These are phyloP conservation scores for Lycocerus yunnanus DNA, from an alignment of 2,888 invertebrate species.

Conservation along the genomic window DNA sequence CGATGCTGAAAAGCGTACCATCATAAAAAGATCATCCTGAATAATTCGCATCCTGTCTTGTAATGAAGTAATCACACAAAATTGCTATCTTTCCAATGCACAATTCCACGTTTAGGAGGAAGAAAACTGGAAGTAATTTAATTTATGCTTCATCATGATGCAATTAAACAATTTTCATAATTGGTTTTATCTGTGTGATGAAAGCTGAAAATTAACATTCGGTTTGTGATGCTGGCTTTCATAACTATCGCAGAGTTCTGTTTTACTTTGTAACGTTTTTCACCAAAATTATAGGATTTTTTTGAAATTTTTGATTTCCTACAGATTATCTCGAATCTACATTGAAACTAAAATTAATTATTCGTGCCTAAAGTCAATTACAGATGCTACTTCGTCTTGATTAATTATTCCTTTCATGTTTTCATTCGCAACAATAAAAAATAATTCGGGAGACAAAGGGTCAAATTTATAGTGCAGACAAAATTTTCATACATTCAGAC, in stretches of 20 bases:
- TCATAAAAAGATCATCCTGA: neutral
- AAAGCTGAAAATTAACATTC: neutral
- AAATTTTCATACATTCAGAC: neutral
- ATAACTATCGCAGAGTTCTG: neutral
- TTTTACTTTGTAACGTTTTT: too few relatives aligned
- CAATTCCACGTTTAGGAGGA: neutral
- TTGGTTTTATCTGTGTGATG: neutral
- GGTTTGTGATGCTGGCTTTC: too few relatives aligned
- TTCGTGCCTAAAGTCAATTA: neutral
- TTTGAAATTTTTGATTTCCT: too few relatives aligned
- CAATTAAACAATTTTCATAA: neutral
- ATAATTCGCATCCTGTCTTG: neutral
- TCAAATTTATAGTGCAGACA: neutral
- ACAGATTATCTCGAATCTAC: too few relatives aligned
- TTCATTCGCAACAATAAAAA: neutral
- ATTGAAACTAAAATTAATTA: too few relatives aligned
- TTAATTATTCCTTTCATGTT: neutral
- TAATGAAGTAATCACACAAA: neutral
- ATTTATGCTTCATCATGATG: neutral
- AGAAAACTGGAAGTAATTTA: neutral
- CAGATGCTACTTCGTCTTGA: neutral
- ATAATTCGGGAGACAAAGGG: neutral
- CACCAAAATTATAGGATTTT: too few relatives aligned
- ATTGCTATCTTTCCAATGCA: neutral
- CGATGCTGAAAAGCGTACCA: neutral